Evolutionary conservation across 2,888 invertebrate genomes (phyloP).

Genomic region (Ectobius pallidus): DNA sequence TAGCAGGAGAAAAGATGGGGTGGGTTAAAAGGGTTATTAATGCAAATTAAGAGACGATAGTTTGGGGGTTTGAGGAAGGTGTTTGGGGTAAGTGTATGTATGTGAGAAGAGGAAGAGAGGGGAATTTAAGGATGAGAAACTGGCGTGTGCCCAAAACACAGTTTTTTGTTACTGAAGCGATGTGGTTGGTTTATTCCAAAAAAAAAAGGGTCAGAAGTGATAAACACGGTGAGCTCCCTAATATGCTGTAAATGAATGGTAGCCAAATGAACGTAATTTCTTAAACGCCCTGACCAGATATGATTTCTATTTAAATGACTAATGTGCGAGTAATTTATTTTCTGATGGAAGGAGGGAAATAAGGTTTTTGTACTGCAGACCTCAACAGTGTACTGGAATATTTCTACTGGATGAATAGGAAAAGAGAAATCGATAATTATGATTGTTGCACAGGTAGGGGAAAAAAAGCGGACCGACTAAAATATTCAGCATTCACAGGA

Average conservation of each 20-base stretch:
- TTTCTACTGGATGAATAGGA: no score
- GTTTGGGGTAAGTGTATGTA: slow-evolving; percentile 10
- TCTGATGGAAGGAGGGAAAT: no score
- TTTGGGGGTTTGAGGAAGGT: neutral
- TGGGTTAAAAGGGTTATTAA: slow-evolving; percentile 20
- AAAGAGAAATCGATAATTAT: no score
- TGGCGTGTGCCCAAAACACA: slow-evolving; percentile 22
- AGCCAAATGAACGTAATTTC: neutral
- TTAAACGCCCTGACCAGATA: no score
- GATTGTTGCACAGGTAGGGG: no score
- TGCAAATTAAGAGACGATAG: slow-evolving; percentile 23
- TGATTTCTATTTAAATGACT: no score
- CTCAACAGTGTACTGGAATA: no score
- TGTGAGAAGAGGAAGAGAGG: neutral
- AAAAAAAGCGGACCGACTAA: no score
- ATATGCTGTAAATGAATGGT: neutral
- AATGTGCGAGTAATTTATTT: no score
- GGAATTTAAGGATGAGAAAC: no score
- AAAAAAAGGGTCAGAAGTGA: neutral
- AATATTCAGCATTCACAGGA: no score
- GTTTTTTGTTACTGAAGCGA: neutral
- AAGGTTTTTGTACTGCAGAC: no score
- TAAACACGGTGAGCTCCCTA: neutral
- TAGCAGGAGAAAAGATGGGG: neutral
- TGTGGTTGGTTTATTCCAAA: neutral